A percentile compares a stretch with the other conserved stretches of the same genome.
phyloP scores from a whole-genome alignment of 30 jellyfish, hydroid and myxozoan genomes.

The Pseudorhiza aurosa region DNA sequence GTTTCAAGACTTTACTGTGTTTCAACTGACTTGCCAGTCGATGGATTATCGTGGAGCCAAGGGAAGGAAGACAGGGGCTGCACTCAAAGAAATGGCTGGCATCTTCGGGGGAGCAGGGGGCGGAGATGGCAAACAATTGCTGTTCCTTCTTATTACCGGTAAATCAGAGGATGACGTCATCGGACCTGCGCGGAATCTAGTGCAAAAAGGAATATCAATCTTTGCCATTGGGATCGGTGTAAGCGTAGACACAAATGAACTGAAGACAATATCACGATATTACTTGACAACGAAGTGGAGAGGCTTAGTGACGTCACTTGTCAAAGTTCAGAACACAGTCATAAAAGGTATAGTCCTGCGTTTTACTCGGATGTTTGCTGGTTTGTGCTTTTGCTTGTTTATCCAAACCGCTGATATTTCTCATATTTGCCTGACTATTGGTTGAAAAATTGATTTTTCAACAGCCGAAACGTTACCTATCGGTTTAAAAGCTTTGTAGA shows the following conservation, averaged over 20 bases:
- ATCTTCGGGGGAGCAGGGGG: constrained; percentile 71
- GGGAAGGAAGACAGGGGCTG: constrained; percentile 97
- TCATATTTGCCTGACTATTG: no score
- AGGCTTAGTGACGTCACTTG: constrained; percentile 90
- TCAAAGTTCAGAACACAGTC: constrained; percentile 87
- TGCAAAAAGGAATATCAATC: constrained; percentile 87
- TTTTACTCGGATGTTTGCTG: no score
- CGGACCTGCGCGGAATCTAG: constrained; percentile 94
- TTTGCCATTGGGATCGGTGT: constrained; percentile 97
- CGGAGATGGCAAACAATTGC: constrained; percentile 67
- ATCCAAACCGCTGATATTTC: no score
- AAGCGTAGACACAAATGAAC: constrained; percentile 76
- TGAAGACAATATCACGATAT: constrained; percentile 92
- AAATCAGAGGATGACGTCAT: constrained; percentile 98
- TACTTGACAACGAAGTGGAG: constrained; percentile 95
- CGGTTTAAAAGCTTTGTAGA: no score
- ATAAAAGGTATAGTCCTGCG: constrained; percentile 62
- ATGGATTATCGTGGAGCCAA: constrained; percentile 74
- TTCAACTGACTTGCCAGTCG: constrained; percentile 91
- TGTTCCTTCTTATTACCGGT: constrained; percentile 91
- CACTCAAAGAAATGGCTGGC: constrained; percentile 70
- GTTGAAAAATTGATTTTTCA: no score
- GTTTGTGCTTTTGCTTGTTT: no score
- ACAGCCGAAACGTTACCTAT: no score
- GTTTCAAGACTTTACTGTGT: constrained; percentile 85